A percentile compares a stretch with the other conserved stretches of the same genome.
Evolutionary conservation across 2,113 vertebrate genomes (phyloP).

Genomic region (Callospermophilus lateralis): DNA sequence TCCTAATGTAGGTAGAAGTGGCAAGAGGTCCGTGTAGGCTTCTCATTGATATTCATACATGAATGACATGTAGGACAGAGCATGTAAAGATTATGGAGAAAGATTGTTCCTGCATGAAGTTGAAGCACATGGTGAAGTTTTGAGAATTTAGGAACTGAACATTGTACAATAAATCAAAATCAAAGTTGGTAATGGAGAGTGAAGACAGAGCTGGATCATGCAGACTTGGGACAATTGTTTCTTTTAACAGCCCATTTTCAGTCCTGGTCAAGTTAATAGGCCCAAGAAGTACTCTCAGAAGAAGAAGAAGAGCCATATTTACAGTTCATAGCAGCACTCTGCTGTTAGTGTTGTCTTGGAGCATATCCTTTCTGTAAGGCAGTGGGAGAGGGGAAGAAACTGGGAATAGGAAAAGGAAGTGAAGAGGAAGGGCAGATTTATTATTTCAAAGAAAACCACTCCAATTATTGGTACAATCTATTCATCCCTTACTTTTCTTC

Average conservation of each 20-base stretch:
- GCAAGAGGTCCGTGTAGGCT: not conserved
- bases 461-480: constrained; percentile 9
- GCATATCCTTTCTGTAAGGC: not conserved
- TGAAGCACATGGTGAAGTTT: not conserved
- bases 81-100: not conserved
- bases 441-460: constrained; percentile 54
- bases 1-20: not conserved
- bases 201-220: not conserved
- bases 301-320: not conserved
- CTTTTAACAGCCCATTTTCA: not conserved
- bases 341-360: not conserved
- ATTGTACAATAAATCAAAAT: not conserved
- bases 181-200: not conserved
- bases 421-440: not conserved
- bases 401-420: not conserved
- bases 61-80: not conserved
- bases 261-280: not conserved
- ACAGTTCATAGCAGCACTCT: not conserved
- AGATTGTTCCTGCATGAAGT: not conserved
- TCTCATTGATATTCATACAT: not conserved
- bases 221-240: not conserved
- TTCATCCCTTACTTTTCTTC: constrained; percentile 9
- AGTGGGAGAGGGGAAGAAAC: rapidly evolving
- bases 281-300: not conserved
- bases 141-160: not conserved